Evolutionary conservation across 2,797 vertebrate species (phyloP).

Genomic region (Dromococcyx pavoninus): DNA sequence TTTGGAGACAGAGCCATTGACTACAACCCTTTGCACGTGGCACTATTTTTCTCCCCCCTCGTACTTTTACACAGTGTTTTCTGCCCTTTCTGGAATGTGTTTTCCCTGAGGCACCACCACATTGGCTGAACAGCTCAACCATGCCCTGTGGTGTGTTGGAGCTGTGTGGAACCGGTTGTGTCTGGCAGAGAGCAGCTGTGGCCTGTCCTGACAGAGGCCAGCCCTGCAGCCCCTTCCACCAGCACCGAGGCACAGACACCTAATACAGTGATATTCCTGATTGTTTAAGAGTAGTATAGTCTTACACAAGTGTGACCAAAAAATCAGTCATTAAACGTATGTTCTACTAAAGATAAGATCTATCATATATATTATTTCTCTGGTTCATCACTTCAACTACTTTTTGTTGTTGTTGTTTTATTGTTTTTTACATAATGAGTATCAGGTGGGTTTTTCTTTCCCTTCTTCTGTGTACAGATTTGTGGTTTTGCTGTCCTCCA

Average conservation of each 20-base stretch:
- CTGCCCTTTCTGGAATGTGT: neutral
- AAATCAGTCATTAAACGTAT: neutral
- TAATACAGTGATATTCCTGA: neutral
- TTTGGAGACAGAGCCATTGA: neutral
- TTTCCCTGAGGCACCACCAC: neutral
- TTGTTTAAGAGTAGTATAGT: neutral
- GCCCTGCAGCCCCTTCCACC: neutral
- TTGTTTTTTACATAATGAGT: neutral
- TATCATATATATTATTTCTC: neutral
- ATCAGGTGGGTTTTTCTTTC: accelerated
- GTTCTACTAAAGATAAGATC: neutral
- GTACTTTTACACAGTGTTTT: neutral
- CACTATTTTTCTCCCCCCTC: neutral
- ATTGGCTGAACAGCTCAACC: accelerated
- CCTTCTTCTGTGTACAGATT: neutral
- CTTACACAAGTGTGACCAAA: neutral
- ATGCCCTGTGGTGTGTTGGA: accelerated
- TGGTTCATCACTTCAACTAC: neutral
- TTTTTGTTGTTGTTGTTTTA: neutral
- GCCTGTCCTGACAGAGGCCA: neutral
- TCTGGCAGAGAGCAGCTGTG: accelerated
- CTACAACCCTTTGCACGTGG: neutral
- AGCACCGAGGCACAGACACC: neutral
- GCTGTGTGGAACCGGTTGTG: accelerated
- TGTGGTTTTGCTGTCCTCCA: neutral